A percentile compares a stretch with the other conserved stretches of the same genome.
phyloP scores from a whole-genome alignment of 2,888 invertebrate species.

The Cordilura impudica region DNA sequence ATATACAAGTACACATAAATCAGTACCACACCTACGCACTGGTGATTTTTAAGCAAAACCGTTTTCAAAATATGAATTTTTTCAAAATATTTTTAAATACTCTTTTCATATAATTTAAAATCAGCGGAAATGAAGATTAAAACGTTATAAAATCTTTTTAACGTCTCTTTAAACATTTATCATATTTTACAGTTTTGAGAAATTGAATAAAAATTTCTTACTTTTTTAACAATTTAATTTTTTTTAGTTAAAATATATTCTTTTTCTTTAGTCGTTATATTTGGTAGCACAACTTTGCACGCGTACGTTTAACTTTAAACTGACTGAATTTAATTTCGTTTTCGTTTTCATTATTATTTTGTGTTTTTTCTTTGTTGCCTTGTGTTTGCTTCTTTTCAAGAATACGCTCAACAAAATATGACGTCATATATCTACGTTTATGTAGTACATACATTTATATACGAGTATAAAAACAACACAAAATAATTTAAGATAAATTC shows the following conservation, averaged over 20 bases:
- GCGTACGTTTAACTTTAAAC: constrained; percentile 73
- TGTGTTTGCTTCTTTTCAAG: background rate
- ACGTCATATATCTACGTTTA: constrained; percentile 52
- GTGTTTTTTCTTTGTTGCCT: constrained; percentile 25
- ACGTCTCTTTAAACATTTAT: background rate
- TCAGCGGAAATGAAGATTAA: background rate
- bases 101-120: background rate
- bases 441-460: no score
- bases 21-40: constrained; percentile 59
- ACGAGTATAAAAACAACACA: constrained; percentile 15
- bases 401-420: constrained; percentile 15
- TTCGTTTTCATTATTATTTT: constrained; percentile 42
- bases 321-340: constrained; percentile 67
- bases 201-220: constrained; percentile 33
- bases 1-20: background rate
- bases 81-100: background rate
- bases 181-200: no score
- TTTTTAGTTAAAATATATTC: constrained; percentile 21
- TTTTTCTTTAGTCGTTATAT: constrained; percentile 26
- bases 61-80: background rate
- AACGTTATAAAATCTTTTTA: constrained; percentile 4
- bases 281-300: constrained; percentile 67
- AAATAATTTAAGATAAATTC: constrained; percentile 8
- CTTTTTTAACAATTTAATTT: constrained; percentile 26
- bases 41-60: background rate